Conservation (phyloP, 2,797 vertebrate genomes). For the Rhyacichthys aspro region DNA sequence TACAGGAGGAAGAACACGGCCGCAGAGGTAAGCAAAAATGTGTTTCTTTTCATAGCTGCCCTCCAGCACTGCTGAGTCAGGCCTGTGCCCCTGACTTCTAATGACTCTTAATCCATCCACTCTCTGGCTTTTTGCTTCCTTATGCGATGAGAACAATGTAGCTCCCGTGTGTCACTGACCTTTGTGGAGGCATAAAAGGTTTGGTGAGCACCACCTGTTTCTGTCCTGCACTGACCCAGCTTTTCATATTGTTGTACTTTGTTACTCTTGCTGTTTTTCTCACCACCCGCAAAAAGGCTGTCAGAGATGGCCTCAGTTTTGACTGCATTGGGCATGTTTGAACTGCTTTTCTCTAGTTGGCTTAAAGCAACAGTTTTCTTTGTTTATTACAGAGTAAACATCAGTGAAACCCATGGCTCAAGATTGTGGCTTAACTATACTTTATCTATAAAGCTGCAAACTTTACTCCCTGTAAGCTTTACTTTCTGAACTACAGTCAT, state of each 20-base stretch:
- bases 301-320: conserved; percentile 48
- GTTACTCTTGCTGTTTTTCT: conserved; percentile 54
- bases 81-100: conserved; percentile 49
- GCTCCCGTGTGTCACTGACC: conserved; percentile 61
- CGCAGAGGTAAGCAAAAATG: conserved; percentile 75
- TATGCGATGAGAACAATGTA: conserved; percentile 53
- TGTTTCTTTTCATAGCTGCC: conserved; percentile 18
- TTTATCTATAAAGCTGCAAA: neutral
- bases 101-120: conserved; percentile 56
- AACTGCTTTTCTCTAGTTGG: conserved; percentile 19
- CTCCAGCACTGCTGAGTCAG: conserved; percentile 55
- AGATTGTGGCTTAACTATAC: conserved; percentile 1
- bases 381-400: neutral
- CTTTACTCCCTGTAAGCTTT: neutral
- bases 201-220: conserved; percentile 66
- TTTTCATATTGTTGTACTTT: conserved; percentile 59
- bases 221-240: conserved; percentile 54
- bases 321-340: conserved; percentile 31
- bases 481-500: neutral
- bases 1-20: conserved; percentile 78
- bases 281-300: conserved; percentile 34
- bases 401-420: neutral
- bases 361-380: conserved; percentile 9
- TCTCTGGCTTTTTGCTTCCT: conserved; percentile 54
- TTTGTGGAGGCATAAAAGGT: conserved; percentile 65